These are phyloP conservation scores for Clivina fossor DNA, from an alignment of 2,888 invertebrate genomes.

Conservation along the genomic window DNA sequence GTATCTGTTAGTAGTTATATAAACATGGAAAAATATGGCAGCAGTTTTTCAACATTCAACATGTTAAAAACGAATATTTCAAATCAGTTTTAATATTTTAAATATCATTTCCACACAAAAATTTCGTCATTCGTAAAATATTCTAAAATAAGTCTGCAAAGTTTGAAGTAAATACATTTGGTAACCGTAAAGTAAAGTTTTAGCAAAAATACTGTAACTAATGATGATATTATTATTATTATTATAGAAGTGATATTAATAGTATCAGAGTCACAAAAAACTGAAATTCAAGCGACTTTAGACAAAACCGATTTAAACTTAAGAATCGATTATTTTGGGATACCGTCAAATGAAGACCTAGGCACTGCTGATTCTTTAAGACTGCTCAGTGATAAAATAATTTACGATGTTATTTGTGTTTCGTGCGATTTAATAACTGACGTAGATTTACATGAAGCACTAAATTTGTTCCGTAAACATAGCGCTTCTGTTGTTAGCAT, in stretches of 20 bases:
- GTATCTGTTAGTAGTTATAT: too few relatives aligned
- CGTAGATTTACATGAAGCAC: constrained; percentile 73
- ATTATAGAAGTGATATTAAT: constrained; percentile 79
- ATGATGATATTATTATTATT: too few relatives aligned
- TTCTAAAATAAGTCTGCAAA: too few relatives aligned
- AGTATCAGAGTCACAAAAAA: constrained; percentile 74
- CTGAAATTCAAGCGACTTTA: constrained; percentile 71
- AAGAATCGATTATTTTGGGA: constrained; percentile 74
- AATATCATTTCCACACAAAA: too few relatives aligned
- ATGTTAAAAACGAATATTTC: too few relatives aligned
- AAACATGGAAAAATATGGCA: too few relatives aligned
- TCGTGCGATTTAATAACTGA: constrained; percentile 91
- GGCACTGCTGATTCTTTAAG: constrained; percentile 94
- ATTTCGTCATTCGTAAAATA: too few relatives aligned
- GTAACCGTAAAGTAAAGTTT: too few relatives aligned
- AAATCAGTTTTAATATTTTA: too few relatives aligned
- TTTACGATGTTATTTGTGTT: constrained; percentile 80
- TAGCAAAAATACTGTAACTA: too few relatives aligned
- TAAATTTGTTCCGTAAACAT: constrained; percentile 84
- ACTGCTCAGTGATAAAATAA: constrained; percentile 75
- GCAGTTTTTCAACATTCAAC: too few relatives aligned
- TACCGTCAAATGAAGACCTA: constrained; percentile 78
- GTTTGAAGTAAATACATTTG: too few relatives aligned
- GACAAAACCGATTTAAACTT: constrained; percentile 76
- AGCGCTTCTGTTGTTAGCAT: constrained; percentile 81